Percentiles rank a stretch among this genome's conserved stretches.
Evolutionary conservation across 2,113 vertebrate genomes (phyloP).

Genomic region (Ovibos moschatus): DNA sequence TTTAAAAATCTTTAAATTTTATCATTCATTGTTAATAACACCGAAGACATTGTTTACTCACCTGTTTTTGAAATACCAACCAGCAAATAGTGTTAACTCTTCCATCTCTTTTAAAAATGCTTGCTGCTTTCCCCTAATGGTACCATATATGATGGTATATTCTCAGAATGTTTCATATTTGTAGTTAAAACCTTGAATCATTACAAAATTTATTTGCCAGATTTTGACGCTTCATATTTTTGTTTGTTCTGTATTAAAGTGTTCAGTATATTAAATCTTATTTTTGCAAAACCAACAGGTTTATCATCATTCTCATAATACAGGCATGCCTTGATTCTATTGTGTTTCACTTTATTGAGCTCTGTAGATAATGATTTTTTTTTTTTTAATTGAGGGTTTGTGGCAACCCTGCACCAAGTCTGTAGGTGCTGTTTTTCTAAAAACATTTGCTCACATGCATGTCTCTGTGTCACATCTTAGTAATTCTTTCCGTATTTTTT

Average conservation of each 20-base stretch:
- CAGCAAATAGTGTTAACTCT: background rate
- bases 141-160: background rate
- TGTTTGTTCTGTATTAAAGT: background rate
- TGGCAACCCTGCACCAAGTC: background rate
- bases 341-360: background rate
- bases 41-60: background rate
- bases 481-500: background rate
- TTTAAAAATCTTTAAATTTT: background rate
- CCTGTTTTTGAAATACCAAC: background rate
- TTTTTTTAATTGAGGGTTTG: background rate
- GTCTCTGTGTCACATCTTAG: background rate
- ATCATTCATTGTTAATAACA: background rate
- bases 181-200: background rate
- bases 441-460: background rate
- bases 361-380: background rate
- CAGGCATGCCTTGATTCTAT: background rate
- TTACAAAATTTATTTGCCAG: background rate
- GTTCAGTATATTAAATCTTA: background rate
- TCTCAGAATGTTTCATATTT: background rate
- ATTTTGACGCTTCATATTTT: background rate
- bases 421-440: background rate
- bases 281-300: slow-evolving; percentile 13
- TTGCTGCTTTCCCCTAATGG: background rate
- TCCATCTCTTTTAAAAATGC: background rate
- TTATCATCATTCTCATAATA: background rate